phyloP scores from a whole-genome alignment of 2,113 vertebrate genomes.

The Cephalophus harveyi region DNA sequence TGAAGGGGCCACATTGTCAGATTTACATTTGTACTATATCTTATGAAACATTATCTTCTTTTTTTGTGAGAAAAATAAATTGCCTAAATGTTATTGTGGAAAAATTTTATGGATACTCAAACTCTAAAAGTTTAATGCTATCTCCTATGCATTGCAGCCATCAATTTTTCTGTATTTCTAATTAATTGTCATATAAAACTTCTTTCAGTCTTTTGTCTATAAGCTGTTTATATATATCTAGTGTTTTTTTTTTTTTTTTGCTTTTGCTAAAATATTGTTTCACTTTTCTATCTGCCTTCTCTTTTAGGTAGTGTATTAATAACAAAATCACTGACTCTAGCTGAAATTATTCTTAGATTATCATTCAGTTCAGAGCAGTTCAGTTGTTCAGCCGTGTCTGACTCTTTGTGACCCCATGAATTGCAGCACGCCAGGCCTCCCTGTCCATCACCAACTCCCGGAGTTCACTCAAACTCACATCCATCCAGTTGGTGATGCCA shows the following conservation, averaged over 20 bases:
- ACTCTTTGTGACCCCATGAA: no score
- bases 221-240: neutral
- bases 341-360: neutral
- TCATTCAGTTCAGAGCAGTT: neutral
- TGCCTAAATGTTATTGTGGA: neutral
- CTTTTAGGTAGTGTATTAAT: neutral
- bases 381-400: accelerated
- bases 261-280: neutral
- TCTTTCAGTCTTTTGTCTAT: neutral
- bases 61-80: neutral
- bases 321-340: neutral
- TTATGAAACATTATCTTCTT: neutral
- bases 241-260: neutral
- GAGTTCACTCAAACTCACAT: no score
- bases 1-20: neutral
- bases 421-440: accelerated
- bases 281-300: neutral
- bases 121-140: neutral
- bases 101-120: neutral
- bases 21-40: neutral
- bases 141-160: neutral
- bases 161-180: neutral
- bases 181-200: constrained; percentile 3
- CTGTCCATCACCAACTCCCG: accelerated
- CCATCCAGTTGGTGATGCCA: no score